Base-by-base conservation (phyloP, 2,888 invertebrate genomes). In the Oxystoma pomonae region DNA sequence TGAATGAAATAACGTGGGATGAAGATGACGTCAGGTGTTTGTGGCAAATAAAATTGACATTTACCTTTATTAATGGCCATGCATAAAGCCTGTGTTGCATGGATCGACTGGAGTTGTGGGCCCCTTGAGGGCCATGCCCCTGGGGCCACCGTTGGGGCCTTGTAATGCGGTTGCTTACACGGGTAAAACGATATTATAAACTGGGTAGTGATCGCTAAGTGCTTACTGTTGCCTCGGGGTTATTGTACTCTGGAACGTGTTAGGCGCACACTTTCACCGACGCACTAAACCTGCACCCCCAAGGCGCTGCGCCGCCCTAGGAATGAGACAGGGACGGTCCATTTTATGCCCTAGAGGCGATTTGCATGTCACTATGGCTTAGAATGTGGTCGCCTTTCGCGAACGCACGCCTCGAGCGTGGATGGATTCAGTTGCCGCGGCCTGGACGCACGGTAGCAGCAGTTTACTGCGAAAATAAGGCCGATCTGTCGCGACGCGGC, bases 31-130 rank as follows among this genome's bases (percentile, higher is more conserved):
- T 35, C 35, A 35, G 35, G 12, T 35, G 35, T 35, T 35, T 35
- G 35, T 35, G 35, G 3, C 3, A 12, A 35, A 35, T 7, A 35
- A 7, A 35, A 35, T 7, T 35, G 35, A 35, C 12, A 66, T 69
- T 71, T 77, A 77, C 79, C 78, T 80, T 79, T 78, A 78, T 79
- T 79, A 80, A 78, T 79, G 79, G 78, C 80, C 79, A 79, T 79
- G 78, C 75, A 79, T 76, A 76, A 76, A 76, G 76, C 73, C 35
- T 35, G 35, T 73, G 75, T 71, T 60, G 67, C n/a, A 9, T 5
- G 19, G 17, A 53, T 5, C 53, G 53, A 55, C 72, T 76, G 76
- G 77, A 78, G 78, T 77, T 75, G 77, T 78, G 78, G 77, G 77
- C 74, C 75, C 74, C 74, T 75, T 73, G 71, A 68, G 68, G 68